Evolutionary conservation across 2,113 vertebrate species (phyloP).

Genomic region (Semicossyphus pulcher): DNA sequence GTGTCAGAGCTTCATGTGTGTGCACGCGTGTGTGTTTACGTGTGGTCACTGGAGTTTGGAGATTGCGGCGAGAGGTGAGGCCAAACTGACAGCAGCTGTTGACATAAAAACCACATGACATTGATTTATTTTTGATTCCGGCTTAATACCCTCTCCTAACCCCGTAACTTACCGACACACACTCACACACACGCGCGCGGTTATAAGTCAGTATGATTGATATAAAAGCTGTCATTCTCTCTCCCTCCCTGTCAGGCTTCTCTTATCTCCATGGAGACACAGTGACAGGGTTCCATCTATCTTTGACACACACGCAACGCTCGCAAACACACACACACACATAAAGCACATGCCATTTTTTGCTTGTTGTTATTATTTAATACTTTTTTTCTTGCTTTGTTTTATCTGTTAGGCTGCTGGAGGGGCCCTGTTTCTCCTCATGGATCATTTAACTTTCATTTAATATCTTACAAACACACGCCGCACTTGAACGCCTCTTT

Average conservation of each 20-base stretch:
- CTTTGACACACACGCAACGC: conserved; percentile 28
- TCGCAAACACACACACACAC: background rate
- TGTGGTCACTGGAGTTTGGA: conserved; percentile 73
- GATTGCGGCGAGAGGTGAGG: conserved; percentile 74
- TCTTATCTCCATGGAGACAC: conserved; percentile 78
- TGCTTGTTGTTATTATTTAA: conserved; percentile 33
- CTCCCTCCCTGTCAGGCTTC: conserved; percentile 70
- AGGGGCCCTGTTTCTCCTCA: conserved; percentile 34
- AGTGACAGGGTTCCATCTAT: conserved; percentile 76
- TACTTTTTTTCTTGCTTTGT: conserved; percentile 14
- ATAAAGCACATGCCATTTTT: conserved; percentile 19
- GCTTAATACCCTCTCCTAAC: conserved; percentile 72
- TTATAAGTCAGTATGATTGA: conserved; percentile 78
- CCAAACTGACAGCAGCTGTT: conserved; percentile 77
- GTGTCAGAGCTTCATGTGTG: conserved; percentile 27
- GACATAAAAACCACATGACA: conserved; percentile 72
- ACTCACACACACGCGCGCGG: conserved; percentile 15
- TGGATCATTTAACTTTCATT: conserved; percentile 63
- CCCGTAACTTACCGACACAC: conserved; percentile 46
- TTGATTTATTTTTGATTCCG: conserved; percentile 78
- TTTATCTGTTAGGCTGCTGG: conserved; percentile 38
- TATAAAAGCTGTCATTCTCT: conserved; percentile 78
- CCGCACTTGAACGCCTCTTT: conserved; percentile 33
- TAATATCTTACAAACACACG: conserved; percentile 29
- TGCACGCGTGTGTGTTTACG: conserved; percentile 20